Percentiles rank a stretch among this genome's conserved stretches.
Evolutionary conservation across 2,888 invertebrate species (phyloP).

Genomic region (Anticlea derivata): DNA sequence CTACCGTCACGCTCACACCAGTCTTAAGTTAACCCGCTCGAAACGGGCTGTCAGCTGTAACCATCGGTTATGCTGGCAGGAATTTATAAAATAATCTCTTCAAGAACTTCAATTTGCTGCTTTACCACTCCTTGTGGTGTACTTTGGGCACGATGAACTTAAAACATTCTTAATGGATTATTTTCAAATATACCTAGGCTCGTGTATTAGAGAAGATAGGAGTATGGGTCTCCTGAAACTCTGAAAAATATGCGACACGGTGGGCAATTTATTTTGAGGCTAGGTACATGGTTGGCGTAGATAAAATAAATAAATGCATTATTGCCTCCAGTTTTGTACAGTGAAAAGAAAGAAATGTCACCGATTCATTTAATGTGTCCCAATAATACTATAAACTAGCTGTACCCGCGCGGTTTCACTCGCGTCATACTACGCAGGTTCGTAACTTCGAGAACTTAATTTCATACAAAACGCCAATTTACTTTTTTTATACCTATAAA

Average conservation of each 20-base stretch:
- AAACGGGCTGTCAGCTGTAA: background rate
- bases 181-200: slow-evolving; percentile 41
- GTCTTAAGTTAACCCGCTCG: slow-evolving; percentile 2
- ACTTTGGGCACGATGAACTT: slow-evolving; percentile 15
- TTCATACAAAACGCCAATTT: too few species aligned
- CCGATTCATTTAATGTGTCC: too few species aligned
- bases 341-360: too few species aligned
- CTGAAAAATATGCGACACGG: slow-evolving; percentile 2
- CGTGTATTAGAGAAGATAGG: background rate
- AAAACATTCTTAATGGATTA: slow-evolving; percentile 51
- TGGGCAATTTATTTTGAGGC: slow-evolving; percentile 6
- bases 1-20: slow-evolving; percentile 45
- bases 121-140: background rate
- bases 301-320: slow-evolving; percentile 5
- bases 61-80: background rate
- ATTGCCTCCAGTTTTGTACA: background rate
- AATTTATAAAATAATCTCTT: too few species aligned
- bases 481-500: too few species aligned
- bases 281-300: slow-evolving; percentile 6
- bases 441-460: too few species aligned
- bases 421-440: too few species aligned
- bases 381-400: too few species aligned
- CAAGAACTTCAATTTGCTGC: too few species aligned
- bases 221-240: background rate
- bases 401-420: too few species aligned